Base-by-base conservation (phyloP, 1,140 invertebrate genomes). In the Bombus superbus region DNA sequence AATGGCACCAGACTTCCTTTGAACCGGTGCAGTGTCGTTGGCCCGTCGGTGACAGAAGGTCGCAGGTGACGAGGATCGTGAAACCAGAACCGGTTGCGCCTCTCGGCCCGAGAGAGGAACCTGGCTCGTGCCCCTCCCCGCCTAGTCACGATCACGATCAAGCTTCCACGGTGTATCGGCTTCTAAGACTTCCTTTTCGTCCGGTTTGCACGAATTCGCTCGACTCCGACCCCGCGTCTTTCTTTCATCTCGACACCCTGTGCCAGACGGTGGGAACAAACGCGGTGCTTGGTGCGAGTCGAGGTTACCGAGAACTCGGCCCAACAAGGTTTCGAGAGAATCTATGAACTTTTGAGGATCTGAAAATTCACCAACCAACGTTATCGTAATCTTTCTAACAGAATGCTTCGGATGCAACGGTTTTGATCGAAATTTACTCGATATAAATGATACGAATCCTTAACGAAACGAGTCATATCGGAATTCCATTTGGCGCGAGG, bases 1-100 rank as follows among this genome's bases (percentile, higher is more conserved):
- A 92, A 88, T 92, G 91, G 88, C 88, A 91, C 88, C 90, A 92
- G 88, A 91, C 91, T 92, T 91, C 91, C 90, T 92, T 90, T 91
- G 91, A 92, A 88, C 87, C 88, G 90, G 90, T 87, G 91, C 85
- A 87, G 81, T 92, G 91, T 91, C 91, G 90, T 92, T 92, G 88
- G 90, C 88, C 90, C 78, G 89, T 53, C 88, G 88, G 82, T 91
- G 83, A 91, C 85, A 87, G 91, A 92, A 92, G 91, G 91, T 92
- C 91, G 91, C 91, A 92, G 91, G 90, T 91, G 91, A 92, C 86
- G 86, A 92, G 80, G 82, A 90, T 85, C 88, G 88, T 87, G 88
- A 89, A 90, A 90, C 90, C 88, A 89, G 80, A 91, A 91, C 91
- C 91, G 89, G 91, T 91, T 88, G 81, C 75, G 53, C 75, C 57